Conservation (phyloP, 2,113 vertebrate genomes). For the Scalopus aquaticus region DNA sequence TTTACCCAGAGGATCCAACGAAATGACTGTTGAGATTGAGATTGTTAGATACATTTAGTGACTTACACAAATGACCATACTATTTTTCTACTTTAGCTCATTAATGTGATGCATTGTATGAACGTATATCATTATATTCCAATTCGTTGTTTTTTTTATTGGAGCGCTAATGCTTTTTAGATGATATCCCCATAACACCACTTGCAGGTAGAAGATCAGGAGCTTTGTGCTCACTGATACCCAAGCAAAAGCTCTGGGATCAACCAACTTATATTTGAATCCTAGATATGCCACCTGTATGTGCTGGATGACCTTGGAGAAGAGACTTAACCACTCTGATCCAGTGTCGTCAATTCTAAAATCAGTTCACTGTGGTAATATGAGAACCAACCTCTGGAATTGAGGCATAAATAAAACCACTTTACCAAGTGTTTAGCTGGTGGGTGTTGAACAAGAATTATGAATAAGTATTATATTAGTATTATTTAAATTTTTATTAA, state of each 20-base stretch:
- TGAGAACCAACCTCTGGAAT: not conserved
- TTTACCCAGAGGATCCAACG: not conserved
- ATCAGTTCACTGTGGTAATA: not conserved
- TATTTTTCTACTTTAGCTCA: not conserved
- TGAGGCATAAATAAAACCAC: not conserved
- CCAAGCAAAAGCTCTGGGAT: not conserved
- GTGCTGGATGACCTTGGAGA: not conserved
- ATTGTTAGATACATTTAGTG: not conserved
- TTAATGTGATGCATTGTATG: not conserved
- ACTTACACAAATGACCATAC: not conserved
- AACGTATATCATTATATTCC: not conserved
- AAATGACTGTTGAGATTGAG: not conserved
- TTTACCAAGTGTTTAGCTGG: not conserved
- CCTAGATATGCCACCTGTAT: not conserved
- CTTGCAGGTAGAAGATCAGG: not conserved
- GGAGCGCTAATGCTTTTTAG: too few species aligned
- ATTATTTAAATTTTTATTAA: conserved; percentile 18
- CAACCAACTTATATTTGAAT: not conserved
- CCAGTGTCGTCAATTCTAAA: not conserved
- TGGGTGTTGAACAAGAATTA: not conserved
- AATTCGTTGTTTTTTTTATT: not conserved
- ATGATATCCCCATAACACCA: not conserved
- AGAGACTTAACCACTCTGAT: not conserved
- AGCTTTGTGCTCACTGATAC: not conserved
- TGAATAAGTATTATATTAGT: not conserved